Base-by-base conservation (phyloP, 2,113 vertebrate species). In the Perca flavescens region DNA sequence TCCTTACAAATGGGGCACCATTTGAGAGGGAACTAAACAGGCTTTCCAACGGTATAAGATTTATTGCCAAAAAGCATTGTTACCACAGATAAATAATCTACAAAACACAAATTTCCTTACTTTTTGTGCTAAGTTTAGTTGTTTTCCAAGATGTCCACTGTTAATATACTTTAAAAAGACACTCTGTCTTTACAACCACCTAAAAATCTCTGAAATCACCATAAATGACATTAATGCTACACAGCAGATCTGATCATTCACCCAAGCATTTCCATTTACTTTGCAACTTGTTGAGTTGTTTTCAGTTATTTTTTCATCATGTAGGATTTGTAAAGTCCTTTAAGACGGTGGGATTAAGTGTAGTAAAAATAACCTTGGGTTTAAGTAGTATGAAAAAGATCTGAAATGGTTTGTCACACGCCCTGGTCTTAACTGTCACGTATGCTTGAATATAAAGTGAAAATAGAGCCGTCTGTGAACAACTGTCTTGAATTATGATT, bases 151-250 rank as follows among this genome's bases (percentile, higher is more conserved):
- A 61, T 69, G 71, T 60, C 63, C 16, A 21, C 66, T 75, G 73
- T 83, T 85, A 64, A 21, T 53, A 84, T 72, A 58, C 17, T 86
- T 85, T 25, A 25, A 65, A 80, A 78, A 78, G 6, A 67, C 57
- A 56, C 28, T 68, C 47, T 22, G 28, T 66, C 56, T 84, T 74
- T 61, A 74, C 34, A 72, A 34, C 22, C 49, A 67, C 34, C 78
- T 31, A 17, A 72, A 68, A 71, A 36, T 71, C 34, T 68, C 21
- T 31, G 50, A 77, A 70, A 72, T 85, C 17, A 34, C 54, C 11
- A 7, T 50, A 77, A 77, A 81, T 54, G 14, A 84, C 64, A 67
- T 4, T 57, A 22, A 70, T 76, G 50, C 58, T 70, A 4, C 40
- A 34, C 49, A 65, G 21, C 34, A 66, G 12, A 66, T 56, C 36